A percentile compares a stretch with the other conserved stretches of the same genome.
These are phyloP conservation scores for Sapayoa aenigma DNA, from an alignment of 2,113 vertebrate species.

Conservation along the genomic window DNA sequence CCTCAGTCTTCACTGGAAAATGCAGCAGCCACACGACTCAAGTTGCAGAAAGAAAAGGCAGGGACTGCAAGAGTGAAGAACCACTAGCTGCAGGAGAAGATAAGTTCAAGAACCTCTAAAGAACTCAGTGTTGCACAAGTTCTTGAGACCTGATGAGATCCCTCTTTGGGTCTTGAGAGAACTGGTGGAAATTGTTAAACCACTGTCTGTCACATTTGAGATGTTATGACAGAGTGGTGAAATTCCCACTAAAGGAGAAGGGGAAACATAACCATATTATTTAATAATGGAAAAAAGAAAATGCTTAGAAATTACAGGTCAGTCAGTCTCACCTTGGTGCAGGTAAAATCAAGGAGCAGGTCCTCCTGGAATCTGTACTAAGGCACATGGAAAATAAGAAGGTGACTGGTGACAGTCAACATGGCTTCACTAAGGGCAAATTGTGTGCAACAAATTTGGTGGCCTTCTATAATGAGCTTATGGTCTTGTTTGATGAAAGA, in stretches of 20 bases:
- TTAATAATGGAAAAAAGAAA: neutral
- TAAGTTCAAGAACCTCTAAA: neutral
- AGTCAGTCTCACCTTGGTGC: neutral
- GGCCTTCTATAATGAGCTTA: neutral
- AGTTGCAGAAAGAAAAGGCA: neutral
- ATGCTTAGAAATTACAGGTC: neutral
- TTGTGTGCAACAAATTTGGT: neutral
- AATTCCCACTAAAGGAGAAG: neutral
- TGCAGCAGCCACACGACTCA: neutral
- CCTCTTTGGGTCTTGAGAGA: neutral
- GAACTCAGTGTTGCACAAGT: neutral
- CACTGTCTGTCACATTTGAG: neutral
- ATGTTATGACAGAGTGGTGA: too few species aligned
- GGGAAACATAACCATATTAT: neutral
- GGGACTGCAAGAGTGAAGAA: neutral
- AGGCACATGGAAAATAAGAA: neutral
- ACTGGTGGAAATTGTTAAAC: neutral
- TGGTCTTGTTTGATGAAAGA: neutral
- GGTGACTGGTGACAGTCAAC: neutral
- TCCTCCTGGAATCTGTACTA: neutral
- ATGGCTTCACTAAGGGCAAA: neutral
- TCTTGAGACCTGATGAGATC: neutral
- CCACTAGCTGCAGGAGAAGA: neutral
- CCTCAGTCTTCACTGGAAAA: neutral
- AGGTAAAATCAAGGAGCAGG: neutral